These are phyloP conservation scores for Boloria selene DNA, from an alignment of 2,888 invertebrate species.

Conservation along the genomic window DNA sequence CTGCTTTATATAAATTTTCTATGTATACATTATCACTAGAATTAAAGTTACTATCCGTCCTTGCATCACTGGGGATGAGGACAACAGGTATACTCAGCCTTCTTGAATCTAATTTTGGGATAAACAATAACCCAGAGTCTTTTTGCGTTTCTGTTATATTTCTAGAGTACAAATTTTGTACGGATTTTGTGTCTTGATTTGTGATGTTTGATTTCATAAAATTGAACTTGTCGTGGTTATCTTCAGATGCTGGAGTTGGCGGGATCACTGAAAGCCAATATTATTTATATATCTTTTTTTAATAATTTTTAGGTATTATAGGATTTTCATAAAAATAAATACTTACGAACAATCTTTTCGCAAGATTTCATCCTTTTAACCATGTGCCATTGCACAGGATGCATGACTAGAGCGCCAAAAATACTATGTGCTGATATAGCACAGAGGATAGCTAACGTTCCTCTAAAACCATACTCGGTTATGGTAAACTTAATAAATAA, in stretches of 20 bases:
- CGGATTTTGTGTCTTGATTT: slow-evolving; percentile 57
- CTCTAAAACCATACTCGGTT: slow-evolving; percentile 86
- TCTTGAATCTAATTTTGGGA: slow-evolving; percentile 66
- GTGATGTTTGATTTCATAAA: slow-evolving; percentile 52
- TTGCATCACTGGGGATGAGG: slow-evolving; percentile 63
- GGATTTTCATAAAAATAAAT: too few relatives aligned
- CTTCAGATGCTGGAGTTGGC: slow-evolving; percentile 70
- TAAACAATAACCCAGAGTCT: slow-evolving; percentile 61
- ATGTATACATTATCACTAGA: slow-evolving; percentile 70
- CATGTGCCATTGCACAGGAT: slow-evolving; percentile 89
- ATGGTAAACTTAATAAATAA: slow-evolving; percentile 84
- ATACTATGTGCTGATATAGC: slow-evolving; percentile 86
- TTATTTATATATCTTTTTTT: neutral
- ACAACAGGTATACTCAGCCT: slow-evolving; percentile 74
- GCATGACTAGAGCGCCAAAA: slow-evolving; percentile 86
- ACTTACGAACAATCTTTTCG: slow-evolving; percentile 74
- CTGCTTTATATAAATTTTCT: slow-evolving; percentile 74
- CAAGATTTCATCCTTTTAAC: slow-evolving; percentile 68
- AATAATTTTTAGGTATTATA: too few relatives aligned
- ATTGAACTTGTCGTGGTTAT: slow-evolving; percentile 60
- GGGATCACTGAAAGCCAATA: slow-evolving; percentile 66
- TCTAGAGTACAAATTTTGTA: slow-evolving; percentile 62
- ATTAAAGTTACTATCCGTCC: slow-evolving; percentile 67
- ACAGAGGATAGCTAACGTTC: slow-evolving; percentile 86
- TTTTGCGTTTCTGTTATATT: slow-evolving; percentile 53